Conservation (phyloP, 2,797 vertebrate species). For the Columba guinea region DNA sequence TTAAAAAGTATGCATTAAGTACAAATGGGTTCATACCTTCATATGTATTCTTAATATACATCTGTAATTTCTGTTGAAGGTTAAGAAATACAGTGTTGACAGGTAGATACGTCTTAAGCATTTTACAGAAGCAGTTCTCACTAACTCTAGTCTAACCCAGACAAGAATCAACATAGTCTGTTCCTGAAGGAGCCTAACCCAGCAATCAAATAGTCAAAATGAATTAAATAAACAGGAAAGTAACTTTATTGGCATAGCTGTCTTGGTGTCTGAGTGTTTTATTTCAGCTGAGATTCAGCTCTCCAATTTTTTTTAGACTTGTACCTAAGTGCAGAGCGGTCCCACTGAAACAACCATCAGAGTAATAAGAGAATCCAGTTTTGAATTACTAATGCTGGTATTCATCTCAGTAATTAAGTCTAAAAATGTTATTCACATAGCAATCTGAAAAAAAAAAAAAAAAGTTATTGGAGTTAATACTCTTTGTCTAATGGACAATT, state of each 20-base stretch:
- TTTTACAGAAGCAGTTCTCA: neutral
- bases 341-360: neutral
- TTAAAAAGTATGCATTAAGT: neutral
- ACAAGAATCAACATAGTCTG: neutral
- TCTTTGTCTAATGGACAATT: neutral
- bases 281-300: neutral
- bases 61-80: neutral
- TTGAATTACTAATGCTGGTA: constrained; percentile 5
- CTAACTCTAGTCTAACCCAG: neutral
- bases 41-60: neutral
- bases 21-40: neutral
- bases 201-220: neutral
- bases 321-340: neutral
- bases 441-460: neutral
- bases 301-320: neutral
- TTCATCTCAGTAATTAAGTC: neutral
- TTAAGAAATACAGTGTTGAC: neutral
- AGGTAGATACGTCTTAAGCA: neutral
- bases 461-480: neutral
- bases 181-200: neutral
- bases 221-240: neutral
- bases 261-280: neutral
- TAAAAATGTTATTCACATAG: constrained; percentile 2
- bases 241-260: neutral
- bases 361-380: neutral